phyloP scores from a whole-genome alignment of 30 jellyfish, hydroid and myxozoan species.

The Chironex yamaguchii region DNA sequence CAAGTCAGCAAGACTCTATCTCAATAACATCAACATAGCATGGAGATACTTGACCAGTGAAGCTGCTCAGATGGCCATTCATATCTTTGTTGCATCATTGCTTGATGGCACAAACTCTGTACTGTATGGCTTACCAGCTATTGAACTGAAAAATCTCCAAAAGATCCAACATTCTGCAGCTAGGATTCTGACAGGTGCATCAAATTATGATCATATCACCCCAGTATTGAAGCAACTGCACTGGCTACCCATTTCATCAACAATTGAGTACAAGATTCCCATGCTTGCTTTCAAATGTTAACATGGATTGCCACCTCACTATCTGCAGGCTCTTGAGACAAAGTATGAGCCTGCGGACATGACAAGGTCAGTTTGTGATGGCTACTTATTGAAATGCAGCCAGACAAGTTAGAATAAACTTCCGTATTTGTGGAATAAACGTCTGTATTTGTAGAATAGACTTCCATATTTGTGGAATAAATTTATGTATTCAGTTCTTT shows the following conservation, averaged over 20 bases:
- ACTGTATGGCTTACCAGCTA: slow-evolving; percentile 14
- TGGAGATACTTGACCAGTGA: slow-evolving; percentile 42
- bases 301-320: slow-evolving; percentile 45
- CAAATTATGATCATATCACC: slow-evolving; percentile 29
- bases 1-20: slow-evolving; percentile 20
- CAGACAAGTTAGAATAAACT: slow-evolving; percentile 41
- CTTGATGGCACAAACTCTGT: slow-evolving; percentile 42
- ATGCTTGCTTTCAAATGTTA: slow-evolving; percentile 64
- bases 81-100: slow-evolving; percentile 1
- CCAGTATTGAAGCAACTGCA: slow-evolving; percentile 27
- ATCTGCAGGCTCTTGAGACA: slow-evolving; percentile 26
- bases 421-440: too few species aligned
- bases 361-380: slow-evolving; percentile 26
- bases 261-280: slow-evolving; percentile 50
- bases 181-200: slow-evolving; percentile 38
- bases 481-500: slow-evolving; percentile 30
- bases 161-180: slow-evolving; percentile 34
- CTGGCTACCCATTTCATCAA: slow-evolving; percentile 35
- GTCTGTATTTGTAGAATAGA: slow-evolving; percentile 23
- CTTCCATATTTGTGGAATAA: slow-evolving; percentile 42
- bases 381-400: slow-evolving; percentile 46
- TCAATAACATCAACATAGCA: slow-evolving; percentile 30
- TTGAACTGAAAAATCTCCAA: slow-evolving; percentile 30
- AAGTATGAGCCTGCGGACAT: slow-evolving; percentile 29
- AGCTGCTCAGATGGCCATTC: slow-evolving; percentile 28